Conservation (phyloP, 23 tunicate genomes). For the Styela plicata region DNA sequence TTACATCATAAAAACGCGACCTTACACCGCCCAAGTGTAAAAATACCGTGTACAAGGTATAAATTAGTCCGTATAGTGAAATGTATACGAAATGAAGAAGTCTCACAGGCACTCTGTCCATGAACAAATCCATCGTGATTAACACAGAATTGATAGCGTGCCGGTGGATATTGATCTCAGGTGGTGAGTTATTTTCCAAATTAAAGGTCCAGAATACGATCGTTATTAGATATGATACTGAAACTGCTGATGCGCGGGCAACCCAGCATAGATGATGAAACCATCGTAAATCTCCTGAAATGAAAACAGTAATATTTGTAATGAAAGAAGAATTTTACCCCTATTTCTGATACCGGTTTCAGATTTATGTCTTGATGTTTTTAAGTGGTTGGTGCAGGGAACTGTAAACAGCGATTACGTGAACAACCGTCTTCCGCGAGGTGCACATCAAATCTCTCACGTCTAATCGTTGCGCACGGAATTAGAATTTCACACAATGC, state of each 20-base stretch:
- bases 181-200: background rate
- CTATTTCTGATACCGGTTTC: too few relatives aligned
- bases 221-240: background rate
- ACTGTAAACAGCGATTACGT: too few relatives aligned
- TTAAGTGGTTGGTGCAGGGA: too few relatives aligned
- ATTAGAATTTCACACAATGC: too few relatives aligned
- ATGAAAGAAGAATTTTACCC: too few relatives aligned
- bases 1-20: background rate
- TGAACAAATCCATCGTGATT: background rate
- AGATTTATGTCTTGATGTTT: too few relatives aligned
- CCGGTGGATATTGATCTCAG: background rate
- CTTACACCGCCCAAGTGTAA: background rate
- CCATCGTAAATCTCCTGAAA: constrained; percentile 44
- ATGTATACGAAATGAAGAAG: constrained; percentile 24
- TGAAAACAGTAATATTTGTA: background rate
- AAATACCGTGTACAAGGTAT: background rate
- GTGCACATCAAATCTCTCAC: too few relatives aligned
- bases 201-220: constrained; percentile 27
- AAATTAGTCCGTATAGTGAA: constrained; percentile 1
- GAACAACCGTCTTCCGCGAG: too few relatives aligned
- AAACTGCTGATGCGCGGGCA: background rate
- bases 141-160: constrained; percentile 20
- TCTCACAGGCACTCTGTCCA: constrained; percentile 9
- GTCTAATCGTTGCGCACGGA: too few relatives aligned
- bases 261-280: constrained; percentile 23